Evolutionary conservation across 2,797 vertebrate genomes (phyloP), one percentile per base, ranked within the genome.

Genomic region (Pangasius krempfi): DNA sequence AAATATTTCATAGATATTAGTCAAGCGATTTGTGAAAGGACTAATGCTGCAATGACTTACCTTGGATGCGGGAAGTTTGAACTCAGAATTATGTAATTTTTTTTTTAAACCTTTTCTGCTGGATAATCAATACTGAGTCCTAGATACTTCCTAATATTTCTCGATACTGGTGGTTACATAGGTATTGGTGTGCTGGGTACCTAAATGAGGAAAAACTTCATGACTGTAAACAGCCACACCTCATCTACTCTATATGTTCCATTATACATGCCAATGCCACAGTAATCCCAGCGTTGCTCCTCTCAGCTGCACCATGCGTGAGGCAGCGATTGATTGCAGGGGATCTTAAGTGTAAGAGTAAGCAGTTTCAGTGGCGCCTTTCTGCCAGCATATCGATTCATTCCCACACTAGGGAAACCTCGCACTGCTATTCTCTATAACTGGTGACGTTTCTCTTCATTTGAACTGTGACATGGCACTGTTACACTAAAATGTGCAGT

Each of bases 221-320:
- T 12, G 6, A 64, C 54, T 40, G n/a, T 10, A 82, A 60, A 82
- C 56, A 82, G 56, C 8, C 50, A 33, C 50, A 30, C 47, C 13
- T 52, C 37, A 52, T 52, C 25, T 44, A 47, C 40, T 78, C 44
- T 91, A 91, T 58, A 3, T 68, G 91, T 94, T 94, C 94, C 94
- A 95, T 95, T 95, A 95, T 96, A 96, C 96, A 95, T 95, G 94
- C 94, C 94, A 94, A 88, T 56, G 92, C 91, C 92, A 90, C 88
- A 95, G 95, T 94, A 95, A 95, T 96, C 93, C 93, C 91, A 91
- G 91, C 75, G 92, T 94, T 94, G 93, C 93, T 94, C 89, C 93
- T 92, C 94, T 94, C 92, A 91, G 93, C 94, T 93, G 91, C 92
- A 93, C 86, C 91, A 78, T 88, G 47, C 44, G 30, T 47, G 87